Percentiles rank a stretch among this genome's conserved stretches.
phyloP scores from a whole-genome alignment of 1,140 invertebrate species.

The Eciton burchellii region DNA sequence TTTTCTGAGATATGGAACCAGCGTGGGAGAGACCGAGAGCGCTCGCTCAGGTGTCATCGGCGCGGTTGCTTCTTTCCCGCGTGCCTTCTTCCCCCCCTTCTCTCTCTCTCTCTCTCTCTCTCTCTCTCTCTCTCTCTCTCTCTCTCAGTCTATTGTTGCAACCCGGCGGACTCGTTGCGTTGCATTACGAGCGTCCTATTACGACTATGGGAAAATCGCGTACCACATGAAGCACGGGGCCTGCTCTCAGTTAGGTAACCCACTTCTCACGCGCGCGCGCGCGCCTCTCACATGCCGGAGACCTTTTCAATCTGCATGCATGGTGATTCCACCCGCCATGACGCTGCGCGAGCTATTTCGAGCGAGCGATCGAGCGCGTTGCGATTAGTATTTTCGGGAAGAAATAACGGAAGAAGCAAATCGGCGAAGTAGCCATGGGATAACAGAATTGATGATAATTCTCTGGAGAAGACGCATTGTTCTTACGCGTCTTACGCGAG shows the following conservation, averaged over 20 bases:
- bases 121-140: conserved; percentile 33
- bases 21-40: conserved; percentile 60
- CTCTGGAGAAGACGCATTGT: too few relatives aligned
- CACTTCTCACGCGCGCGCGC: conserved; percentile 75
- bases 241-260: conserved; percentile 77
- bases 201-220: conserved; percentile 69
- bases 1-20: conserved; percentile 44
- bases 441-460: too few relatives aligned
- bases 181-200: conserved; percentile 30
- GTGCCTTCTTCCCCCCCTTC: too few relatives aligned
- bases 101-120: conserved; percentile 1
- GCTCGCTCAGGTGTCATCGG: conserved; percentile 45
- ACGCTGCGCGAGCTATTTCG: not conserved
- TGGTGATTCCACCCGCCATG: conserved; percentile 7
- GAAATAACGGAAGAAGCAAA: conserved; percentile 19
- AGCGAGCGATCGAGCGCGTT: not conserved
- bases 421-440: too few relatives aligned
- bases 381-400: not conserved
- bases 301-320: conserved; percentile 45
- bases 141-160: conserved; percentile 3
- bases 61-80: not conserved
- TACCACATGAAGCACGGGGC: conserved; percentile 68
- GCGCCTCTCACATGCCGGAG: conserved; percentile 52
- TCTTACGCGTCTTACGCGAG: too few relatives aligned
- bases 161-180: conserved; percentile 10